Evolutionary conservation across 2,113 vertebrate genomes (phyloP).

Genomic region (Butastur rufipennis): DNA sequence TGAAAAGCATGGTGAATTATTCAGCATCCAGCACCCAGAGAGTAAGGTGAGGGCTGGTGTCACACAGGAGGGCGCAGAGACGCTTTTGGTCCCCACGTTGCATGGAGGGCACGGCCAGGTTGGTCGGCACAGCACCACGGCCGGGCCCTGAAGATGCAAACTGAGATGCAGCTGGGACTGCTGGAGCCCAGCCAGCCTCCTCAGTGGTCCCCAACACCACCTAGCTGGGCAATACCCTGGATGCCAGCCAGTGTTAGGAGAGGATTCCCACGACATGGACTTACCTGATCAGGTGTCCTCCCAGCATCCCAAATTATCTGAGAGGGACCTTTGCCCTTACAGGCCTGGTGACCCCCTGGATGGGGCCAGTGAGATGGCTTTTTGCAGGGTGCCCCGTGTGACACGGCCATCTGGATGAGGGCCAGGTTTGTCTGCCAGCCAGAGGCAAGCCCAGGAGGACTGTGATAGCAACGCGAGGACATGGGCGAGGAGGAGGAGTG

Average conservation of each 20-base stretch:
- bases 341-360: not conserved
- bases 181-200: not conserved
- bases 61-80: not conserved
- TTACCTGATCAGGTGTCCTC: not conserved
- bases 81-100: rapidly evolving
- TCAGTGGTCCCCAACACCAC: rapidly evolving
- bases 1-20: not conserved
- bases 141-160: rapidly evolving
- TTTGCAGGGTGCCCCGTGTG: not conserved
- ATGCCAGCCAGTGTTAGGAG: not conserved
- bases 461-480: not conserved
- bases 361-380: not conserved
- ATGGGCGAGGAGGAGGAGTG: not conserved
- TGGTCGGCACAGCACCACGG: rapidly evolving
- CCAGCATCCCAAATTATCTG: not conserved
- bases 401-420: not conserved
- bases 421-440: not conserved
- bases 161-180: not conserved
- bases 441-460: not conserved
- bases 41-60: not conserved
- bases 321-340: not conserved
- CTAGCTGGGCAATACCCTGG: not conserved
- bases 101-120: not conserved
- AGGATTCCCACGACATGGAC: rapidly evolving
- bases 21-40: not conserved